Evolutionary conservation across 2,888 invertebrate genomes (phyloP).

Genomic region (Anagyrus pseudococci): DNA sequence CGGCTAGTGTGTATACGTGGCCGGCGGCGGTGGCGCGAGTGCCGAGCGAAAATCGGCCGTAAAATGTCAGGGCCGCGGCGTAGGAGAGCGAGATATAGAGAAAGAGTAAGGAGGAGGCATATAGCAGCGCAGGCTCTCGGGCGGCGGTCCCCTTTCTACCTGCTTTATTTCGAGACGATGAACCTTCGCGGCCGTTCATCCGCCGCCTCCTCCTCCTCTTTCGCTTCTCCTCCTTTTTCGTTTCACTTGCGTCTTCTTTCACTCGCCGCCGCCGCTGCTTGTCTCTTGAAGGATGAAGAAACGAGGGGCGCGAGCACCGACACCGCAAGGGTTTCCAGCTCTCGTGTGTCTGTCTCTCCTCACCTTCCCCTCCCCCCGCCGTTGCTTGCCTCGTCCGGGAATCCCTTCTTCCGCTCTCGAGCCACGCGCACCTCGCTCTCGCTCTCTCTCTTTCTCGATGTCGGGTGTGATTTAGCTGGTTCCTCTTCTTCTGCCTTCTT

Average conservation of each 20-base stretch:
- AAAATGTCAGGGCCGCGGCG: constrained; percentile 25
- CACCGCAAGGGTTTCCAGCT: too few species aligned
- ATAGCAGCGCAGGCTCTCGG: too few species aligned
- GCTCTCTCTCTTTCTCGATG: too few species aligned
- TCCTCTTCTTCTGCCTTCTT: too few species aligned
- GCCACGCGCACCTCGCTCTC: too few species aligned
- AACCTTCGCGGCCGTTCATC: constrained; percentile 10
- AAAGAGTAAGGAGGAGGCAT: constrained; percentile 1
- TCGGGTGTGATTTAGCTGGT: too few species aligned
- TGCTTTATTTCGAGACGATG: constrained; percentile 28
- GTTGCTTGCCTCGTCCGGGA: too few species aligned
- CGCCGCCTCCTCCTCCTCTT: constrained; percentile 2
- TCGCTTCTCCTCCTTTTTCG: background rate
- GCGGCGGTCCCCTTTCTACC: constrained; percentile 20
- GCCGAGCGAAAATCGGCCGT: constrained; percentile 24
- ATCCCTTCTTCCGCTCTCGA: too few species aligned
- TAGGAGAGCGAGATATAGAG: constrained; percentile 6
- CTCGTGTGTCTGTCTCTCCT: too few species aligned
- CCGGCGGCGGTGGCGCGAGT: background rate
- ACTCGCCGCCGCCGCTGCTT: background rate
- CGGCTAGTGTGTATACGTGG: background rate
- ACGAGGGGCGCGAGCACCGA: too few species aligned
- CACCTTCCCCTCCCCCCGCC: too few species aligned
- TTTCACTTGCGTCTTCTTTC: background rate
- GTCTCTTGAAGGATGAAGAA: constrained; percentile 14